Percentiles rank a stretch among this genome's conserved stretches.
phyloP scores from a whole-genome alignment of 1,140 invertebrate genomes.

The Drosophila miranda region DNA sequence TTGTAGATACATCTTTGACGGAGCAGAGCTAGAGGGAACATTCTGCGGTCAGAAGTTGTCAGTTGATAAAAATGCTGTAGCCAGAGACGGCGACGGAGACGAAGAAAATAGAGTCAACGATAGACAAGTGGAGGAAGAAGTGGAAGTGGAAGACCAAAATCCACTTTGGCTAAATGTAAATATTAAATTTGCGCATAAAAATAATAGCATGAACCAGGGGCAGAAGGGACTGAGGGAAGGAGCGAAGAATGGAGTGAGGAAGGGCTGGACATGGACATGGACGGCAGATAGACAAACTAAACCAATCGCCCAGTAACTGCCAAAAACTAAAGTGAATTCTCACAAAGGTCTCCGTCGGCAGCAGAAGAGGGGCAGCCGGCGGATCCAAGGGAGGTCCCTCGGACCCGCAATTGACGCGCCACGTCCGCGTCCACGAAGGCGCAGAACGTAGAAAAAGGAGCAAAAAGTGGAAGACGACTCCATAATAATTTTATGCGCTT shows the following conservation, averaged over 20 bases:
- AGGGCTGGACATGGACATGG: not conserved
- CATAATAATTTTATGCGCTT: conserved; percentile 81
- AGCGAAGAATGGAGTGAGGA: conserved; percentile 2
- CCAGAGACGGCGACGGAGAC: not conserved
- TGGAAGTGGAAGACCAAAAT: conserved; percentile 41
- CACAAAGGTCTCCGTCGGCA: not conserved
- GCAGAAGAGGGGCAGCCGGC: no score
- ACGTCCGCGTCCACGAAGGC: conserved; percentile 23
- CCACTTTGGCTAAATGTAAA: conserved; percentile 76
- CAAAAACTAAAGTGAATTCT: conserved; percentile 55
- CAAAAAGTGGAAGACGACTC: conserved; percentile 63
- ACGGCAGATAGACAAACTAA: conserved; percentile 19
- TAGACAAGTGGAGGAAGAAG: conserved; percentile 10
- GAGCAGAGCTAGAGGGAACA: not conserved
- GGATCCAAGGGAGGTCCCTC: conserved; percentile 13
- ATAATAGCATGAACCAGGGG: conserved; percentile 42
- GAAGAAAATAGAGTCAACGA: conserved; percentile 37
- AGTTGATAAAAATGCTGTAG: conserved; percentile 49
- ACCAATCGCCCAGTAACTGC: conserved; percentile 42
- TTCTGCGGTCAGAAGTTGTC: conserved; percentile 51
- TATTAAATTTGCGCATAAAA: conserved; percentile 77
- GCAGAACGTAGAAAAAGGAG: not conserved
- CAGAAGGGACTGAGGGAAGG: not conserved
- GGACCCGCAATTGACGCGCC: conserved; percentile 68
- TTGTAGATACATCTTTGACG: conserved; percentile 31